These are phyloP conservation scores for Phaethornis superciliosus DNA, from an alignment of 2,113 vertebrate species.

Conservation along the genomic window DNA sequence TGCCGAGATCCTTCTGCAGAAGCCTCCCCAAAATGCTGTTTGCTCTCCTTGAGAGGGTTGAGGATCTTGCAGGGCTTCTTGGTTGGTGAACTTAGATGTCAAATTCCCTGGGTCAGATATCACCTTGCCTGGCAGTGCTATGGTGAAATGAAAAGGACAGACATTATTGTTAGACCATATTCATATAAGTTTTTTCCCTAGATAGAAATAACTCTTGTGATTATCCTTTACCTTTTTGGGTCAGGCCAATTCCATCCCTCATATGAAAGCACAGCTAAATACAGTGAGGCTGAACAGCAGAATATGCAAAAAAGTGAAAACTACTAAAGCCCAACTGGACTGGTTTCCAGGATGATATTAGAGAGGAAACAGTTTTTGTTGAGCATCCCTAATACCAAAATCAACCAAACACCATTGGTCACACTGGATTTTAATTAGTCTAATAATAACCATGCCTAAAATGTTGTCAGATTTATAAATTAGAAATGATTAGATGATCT, in stretches of 20 bases:
- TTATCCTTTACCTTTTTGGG: background rate
- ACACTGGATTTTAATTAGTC: conserved; percentile 66
- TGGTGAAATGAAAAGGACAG: background rate
- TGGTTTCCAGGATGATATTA: conserved; percentile 24
- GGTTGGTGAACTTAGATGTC: background rate
- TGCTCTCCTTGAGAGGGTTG: background rate
- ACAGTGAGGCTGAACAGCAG: background rate
- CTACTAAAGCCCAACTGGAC: background rate
- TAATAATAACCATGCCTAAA: conserved; percentile 57
- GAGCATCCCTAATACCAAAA: conserved; percentile 36
- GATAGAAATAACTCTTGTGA: background rate
- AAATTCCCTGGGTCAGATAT: background rate
- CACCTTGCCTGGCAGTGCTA: background rate
- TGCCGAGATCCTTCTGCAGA: conserved; percentile 39
- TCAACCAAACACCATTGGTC: conserved; percentile 46
- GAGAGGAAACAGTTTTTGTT: conserved; percentile 27
- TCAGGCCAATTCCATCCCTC: background rate
- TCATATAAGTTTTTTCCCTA: background rate
- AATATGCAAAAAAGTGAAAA: background rate
- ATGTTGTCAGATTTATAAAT: conserved; percentile 9
- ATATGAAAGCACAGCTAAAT: background rate
- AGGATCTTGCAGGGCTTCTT: background rate
- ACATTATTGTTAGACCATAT: background rate
- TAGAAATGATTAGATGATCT: background rate
- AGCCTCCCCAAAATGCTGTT: background rate